Evolutionary conservation across 2,113 vertebrate species (phyloP).

Genomic region (Tor tambroides): DNA sequence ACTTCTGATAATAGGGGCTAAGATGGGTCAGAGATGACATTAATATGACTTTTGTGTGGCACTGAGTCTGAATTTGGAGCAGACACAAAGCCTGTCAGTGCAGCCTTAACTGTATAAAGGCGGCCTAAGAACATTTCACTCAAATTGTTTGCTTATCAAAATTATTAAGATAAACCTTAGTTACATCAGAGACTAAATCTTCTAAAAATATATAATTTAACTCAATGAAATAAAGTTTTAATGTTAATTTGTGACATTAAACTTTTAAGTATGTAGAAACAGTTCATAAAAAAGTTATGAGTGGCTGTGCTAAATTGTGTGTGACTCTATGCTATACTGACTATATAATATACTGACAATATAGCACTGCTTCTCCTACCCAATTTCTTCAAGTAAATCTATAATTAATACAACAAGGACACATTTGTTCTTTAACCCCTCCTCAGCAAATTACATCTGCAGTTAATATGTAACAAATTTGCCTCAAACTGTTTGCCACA

Average conservation of each 20-base stretch:
- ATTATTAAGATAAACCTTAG: neutral
- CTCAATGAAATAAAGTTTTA: too few species aligned
- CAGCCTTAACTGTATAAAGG: neutral
- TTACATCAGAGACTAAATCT: neutral
- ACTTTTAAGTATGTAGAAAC: neutral
- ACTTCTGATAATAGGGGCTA: neutral
- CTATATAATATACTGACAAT: neutral
- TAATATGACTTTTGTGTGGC: neutral
- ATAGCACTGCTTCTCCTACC: neutral
- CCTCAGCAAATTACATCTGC: neutral
- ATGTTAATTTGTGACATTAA: too few species aligned
- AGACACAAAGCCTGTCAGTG: neutral
- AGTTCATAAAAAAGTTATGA: neutral
- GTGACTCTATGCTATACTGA: neutral
- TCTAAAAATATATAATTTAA: neutral
- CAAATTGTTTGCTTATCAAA: neutral
- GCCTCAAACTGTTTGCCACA: neutral
- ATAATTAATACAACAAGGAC: neutral
- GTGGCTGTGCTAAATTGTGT: neutral
- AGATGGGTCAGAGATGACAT: neutral
- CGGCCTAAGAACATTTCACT: neutral
- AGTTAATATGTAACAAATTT: neutral
- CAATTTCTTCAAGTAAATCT: neutral
- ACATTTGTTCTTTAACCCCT: neutral
- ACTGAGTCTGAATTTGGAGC: neutral